Percentiles rank a stretch among this genome's conserved stretches.
Evolutionary conservation across 2,888 invertebrate species (phyloP).

Genomic region (Syritta pipiens): DNA sequence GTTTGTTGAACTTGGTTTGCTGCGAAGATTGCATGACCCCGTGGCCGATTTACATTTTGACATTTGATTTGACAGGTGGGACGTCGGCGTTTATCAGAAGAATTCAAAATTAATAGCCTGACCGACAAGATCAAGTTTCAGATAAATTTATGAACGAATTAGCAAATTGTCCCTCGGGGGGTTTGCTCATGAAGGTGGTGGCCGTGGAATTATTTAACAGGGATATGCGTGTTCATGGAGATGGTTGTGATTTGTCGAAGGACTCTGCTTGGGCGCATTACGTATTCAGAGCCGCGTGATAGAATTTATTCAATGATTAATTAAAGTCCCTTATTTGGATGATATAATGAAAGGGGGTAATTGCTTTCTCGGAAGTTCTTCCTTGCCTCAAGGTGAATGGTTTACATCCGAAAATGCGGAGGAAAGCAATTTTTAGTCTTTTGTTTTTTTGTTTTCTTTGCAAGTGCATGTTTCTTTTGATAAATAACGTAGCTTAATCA

Average conservation of each 20-base stretch:
- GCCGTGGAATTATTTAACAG: neutral
- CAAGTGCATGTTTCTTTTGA: too few relatives aligned
- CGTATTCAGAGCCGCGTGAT: slow-evolving; percentile 1
- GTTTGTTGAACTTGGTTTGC: slow-evolving; percentile 56
- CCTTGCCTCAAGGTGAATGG: too few relatives aligned
- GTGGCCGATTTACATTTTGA: neutral
- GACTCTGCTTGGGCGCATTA: neutral
- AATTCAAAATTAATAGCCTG: slow-evolving; percentile 6
- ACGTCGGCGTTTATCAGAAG: neutral
- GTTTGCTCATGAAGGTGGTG: neutral
- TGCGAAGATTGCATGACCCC: slow-evolving; percentile 22
- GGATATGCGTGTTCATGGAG: slow-evolving; percentile 1
- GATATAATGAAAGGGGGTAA: too few relatives aligned
- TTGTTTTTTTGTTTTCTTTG: too few relatives aligned
- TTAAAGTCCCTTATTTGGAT: too few relatives aligned
- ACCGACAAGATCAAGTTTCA: neutral
- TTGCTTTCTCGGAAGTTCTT: too few relatives aligned
- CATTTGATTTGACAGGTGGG: slow-evolving; percentile 7
- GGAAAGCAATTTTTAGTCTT: too few relatives aligned
- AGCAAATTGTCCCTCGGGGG: neutral
- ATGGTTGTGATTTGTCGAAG: slow-evolving; percentile 10
- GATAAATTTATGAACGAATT: slow-evolving; percentile 1
- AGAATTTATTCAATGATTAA: too few relatives aligned
- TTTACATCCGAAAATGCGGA: too few relatives aligned
- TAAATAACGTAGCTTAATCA: too few relatives aligned